Base-by-base conservation (phyloP, 2,113 vertebrate genomes). In the Actenoides hombroni region DNA sequence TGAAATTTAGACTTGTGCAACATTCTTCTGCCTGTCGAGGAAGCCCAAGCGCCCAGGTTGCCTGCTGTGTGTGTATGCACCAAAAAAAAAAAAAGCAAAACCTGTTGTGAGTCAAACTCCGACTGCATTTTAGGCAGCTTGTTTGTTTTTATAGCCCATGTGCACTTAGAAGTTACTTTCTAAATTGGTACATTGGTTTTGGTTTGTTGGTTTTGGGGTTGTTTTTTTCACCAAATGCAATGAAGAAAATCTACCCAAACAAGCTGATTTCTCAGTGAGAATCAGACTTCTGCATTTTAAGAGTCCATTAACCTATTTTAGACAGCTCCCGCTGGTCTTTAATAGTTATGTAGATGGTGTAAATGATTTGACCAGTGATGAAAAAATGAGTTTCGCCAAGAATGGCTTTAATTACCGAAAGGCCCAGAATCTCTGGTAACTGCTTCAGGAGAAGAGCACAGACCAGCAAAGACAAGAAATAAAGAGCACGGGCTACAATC, bases 61-160 rank as follows among this genome's bases (percentile, higher is more conserved):
- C 83, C 92, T 95, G 93, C 95, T 90, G 90, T 92, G 93, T 77
- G 94, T 95, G 90, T 89, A 79, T 78, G 78, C 42, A 68, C 35
- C 25, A 42, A 73, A 81, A 95, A 79, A 23, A 33, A 29, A 42
- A 42, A 33, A 76, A 90, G 69, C 61, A 92, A 95, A 94, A 83
- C 59, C 82, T 88, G 44, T 77, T 86, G 31, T 56, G 64, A 83
- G 60, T 95, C 44, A 56, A 88, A 87, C 83, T 91, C 26, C 83
- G 94, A 96, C 95, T 90, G 77, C 77, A 40, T 88, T 91, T 91
- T 88, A 95, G 92, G 93, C 95, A 94, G 92, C 93, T 88, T 68
- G 73, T 51, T 86, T 93, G 77, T 65, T 90, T 82, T 85, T 93
- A 63, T 86, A 71, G 74, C 88, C 92, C 68, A 26, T 39, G 42